Evolutionary conservation across 2,888 invertebrate genomes (phyloP).

Genomic region (Caenorhabditis imperialis): DNA sequence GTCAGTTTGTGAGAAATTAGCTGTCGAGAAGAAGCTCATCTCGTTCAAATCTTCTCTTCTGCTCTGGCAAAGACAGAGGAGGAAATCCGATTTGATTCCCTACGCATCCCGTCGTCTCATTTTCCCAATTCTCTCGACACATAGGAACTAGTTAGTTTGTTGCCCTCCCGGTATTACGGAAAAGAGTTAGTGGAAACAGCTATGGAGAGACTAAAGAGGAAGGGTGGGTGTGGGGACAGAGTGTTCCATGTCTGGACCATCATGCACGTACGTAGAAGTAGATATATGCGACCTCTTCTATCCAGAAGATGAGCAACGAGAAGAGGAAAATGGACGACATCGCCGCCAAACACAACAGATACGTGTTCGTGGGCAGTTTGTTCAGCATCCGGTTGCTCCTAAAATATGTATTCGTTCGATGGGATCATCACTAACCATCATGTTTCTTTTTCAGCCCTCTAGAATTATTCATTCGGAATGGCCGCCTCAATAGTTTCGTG

Average conservation of each 20-base stretch:
- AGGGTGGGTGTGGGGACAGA: slow-evolving; percentile 1
- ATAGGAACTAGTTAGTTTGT: no score
- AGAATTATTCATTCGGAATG: no score
- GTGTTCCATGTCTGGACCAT: slow-evolving; percentile 17
- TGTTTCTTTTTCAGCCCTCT: no score
- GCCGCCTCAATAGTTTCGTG: no score
- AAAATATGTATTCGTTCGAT: slow-evolving; percentile 18
- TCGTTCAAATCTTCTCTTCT: slow-evolving; percentile 12
- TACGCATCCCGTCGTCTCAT: background rate
- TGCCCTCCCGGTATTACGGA: slow-evolving; percentile 1
- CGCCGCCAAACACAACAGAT: slow-evolving; percentile 66
- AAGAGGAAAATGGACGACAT: slow-evolving; percentile 73
- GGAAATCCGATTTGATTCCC: slow-evolving; percentile 50
- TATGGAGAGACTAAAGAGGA: slow-evolving; percentile 5
- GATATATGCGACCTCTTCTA: slow-evolving; percentile 71
- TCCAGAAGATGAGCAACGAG: slow-evolving; percentile 73
- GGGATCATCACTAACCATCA: no score
- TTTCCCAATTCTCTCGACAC: no score
- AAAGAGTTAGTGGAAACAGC: background rate
- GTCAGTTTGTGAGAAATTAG: slow-evolving; percentile 18
- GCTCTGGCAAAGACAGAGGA: slow-evolving; percentile 17
- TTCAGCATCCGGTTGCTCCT: slow-evolving; percentile 73
- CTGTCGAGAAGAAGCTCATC: background rate
- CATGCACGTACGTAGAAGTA: slow-evolving; percentile 62
- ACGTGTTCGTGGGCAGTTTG: slow-evolving; percentile 68